Conservation (phyloP, 2,797 vertebrate species). For the Coreius guichenoti region DNA sequence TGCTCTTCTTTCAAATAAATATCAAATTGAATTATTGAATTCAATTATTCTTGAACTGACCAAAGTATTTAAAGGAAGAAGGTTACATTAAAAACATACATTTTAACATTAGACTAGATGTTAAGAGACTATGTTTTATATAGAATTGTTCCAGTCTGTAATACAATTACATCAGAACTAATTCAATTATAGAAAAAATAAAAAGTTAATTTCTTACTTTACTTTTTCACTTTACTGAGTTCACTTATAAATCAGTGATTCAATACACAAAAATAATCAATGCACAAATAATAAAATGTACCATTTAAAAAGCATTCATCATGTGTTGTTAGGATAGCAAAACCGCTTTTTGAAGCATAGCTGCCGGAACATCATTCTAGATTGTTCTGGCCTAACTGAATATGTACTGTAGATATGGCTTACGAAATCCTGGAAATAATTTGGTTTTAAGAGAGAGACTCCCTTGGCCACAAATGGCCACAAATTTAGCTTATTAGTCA, state of each 20-base stretch:
- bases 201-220: not conserved
- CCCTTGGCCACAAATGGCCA: slow-evolving; percentile 1
- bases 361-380: not conserved
- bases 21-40: not conserved
- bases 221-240: not conserved
- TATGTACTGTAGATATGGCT: not conserved
- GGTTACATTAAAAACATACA: not conserved
- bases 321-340: not conserved
- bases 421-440: slow-evolving; percentile 8
- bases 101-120: not conserved
- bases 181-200: not conserved
- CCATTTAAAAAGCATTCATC: not conserved
- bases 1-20: not conserved
- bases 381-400: not conserved
- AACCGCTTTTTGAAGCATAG: not conserved
- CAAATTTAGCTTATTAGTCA: not conserved
- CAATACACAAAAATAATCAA: not conserved
- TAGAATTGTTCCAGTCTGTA: not conserved
- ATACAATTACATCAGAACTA: not conserved
- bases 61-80: not conserved
- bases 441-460: slow-evolving; percentile 11
- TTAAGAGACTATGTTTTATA: not conserved
- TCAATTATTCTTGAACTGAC: not conserved
- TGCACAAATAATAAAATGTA: not conserved
- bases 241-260: not conserved